Percentiles rank a stretch among this genome's conserved stretches.
phyloP scores from a whole-genome alignment of 2,888 invertebrate genomes.

The Parnassius apollo region DNA sequence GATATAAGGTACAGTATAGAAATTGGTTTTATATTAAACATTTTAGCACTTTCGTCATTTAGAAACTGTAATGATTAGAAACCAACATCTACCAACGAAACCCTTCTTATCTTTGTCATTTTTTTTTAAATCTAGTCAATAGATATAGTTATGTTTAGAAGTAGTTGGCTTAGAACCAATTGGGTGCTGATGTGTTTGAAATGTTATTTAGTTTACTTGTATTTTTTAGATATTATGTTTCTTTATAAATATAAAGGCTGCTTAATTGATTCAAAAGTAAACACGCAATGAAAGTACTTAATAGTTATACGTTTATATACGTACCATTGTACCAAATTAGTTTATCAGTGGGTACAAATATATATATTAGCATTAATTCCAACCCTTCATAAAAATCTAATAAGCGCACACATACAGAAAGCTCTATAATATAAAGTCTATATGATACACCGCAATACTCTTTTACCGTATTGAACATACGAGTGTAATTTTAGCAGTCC shows the following conservation, averaged over 20 bases:
- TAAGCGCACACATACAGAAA: not conserved
- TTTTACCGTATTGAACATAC: too few species aligned
- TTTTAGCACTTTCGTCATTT: slow-evolving; percentile 36
- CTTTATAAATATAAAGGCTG: slow-evolving; percentile 11
- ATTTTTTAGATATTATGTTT: slow-evolving; percentile 29
- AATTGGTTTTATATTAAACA: slow-evolving; percentile 28
- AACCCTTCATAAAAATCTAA: not conserved
- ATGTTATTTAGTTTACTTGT: slow-evolving; percentile 34
- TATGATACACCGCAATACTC: too few species aligned
- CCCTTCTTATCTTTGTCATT: slow-evolving; percentile 17
- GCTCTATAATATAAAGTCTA: too few species aligned
- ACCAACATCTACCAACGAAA: not conserved
- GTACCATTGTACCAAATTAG: not conserved
- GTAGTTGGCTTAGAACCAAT: slow-evolving; percentile 60
- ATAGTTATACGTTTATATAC: not conserved
- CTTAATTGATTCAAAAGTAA: not conserved
- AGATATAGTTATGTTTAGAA: slow-evolving; percentile 39
- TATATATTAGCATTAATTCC: not conserved
- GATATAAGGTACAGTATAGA: slow-evolving; percentile 42
- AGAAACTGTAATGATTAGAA: slow-evolving; percentile 31
- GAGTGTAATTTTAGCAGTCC: too few species aligned
- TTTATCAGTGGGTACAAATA: not conserved
- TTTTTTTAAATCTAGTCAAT: slow-evolving; percentile 19
- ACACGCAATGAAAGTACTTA: not conserved
- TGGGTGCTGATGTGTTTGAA: slow-evolving; percentile 57